Conservation (phyloP, 1,140 invertebrate genomes). For the Brachionus manjavacas region DNA sequence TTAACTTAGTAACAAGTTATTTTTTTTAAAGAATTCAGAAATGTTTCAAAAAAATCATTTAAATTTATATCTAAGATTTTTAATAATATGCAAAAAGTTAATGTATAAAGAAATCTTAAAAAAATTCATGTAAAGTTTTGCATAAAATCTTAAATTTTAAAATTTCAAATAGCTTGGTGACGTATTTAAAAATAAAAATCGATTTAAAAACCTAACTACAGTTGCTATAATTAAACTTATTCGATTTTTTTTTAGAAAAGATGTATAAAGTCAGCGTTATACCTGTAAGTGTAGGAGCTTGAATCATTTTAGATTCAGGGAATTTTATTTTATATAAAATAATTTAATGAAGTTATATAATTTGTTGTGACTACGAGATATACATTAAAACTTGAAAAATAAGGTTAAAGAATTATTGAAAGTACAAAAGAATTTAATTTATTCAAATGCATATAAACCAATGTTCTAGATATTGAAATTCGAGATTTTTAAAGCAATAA, state of each 20-base stretch:
- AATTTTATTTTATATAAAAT: not conserved
- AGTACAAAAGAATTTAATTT: too few relatives aligned
- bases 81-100: not conserved
- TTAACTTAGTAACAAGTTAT: not conserved
- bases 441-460: too few relatives aligned
- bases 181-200: not conserved
- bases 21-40: not conserved
- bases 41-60: not conserved
- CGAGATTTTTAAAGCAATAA: too few relatives aligned
- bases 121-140: not conserved
- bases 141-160: not conserved
- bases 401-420: too few relatives aligned
- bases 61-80: not conserved
- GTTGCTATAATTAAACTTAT: not conserved
- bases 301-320: not conserved
- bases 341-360: not conserved
- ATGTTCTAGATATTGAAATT: too few relatives aligned
- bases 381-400: not conserved
- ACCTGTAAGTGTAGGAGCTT: not conserved
- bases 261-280: not conserved
- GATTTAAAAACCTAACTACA: not conserved
- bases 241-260: not conserved
- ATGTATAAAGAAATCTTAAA: not conserved
- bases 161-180: not conserved
- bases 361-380: not conserved